These are phyloP conservation scores for Boleophthalmus pectinirostris DNA, from an alignment of 2,113 vertebrate genomes.

Conservation along the genomic window DNA sequence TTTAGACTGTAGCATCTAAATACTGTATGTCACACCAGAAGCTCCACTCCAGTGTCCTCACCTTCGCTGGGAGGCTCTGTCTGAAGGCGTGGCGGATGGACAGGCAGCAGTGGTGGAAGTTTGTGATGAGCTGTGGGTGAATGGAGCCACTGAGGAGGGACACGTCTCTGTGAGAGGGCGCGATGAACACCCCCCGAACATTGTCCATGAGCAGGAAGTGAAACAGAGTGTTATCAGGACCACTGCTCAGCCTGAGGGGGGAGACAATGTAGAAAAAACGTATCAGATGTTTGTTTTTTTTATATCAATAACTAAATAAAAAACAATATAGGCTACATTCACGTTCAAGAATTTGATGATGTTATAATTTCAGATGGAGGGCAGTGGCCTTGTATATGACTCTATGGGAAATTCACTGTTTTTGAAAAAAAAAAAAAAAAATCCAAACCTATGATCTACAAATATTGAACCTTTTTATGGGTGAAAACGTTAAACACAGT, in stretches of 20 bases:
- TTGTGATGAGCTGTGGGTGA: conserved; percentile 90
- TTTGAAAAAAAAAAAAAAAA: too few species aligned
- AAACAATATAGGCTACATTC: too few species aligned
- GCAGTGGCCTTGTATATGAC: too few species aligned
- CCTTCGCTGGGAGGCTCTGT: conserved; percentile 81
- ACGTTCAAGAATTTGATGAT: too few species aligned
- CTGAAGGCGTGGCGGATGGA: conserved; percentile 90
- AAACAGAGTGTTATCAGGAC: conserved; percentile 93
- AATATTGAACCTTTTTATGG: too few species aligned
- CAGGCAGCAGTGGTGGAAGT: conserved; percentile 96
- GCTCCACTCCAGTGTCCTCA: conserved; percentile 50
- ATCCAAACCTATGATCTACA: too few species aligned
- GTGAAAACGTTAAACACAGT: too few species aligned
- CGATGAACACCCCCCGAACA: conserved; percentile 92
- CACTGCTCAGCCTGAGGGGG: conserved; percentile 83
- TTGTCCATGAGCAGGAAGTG: conserved; percentile 93
- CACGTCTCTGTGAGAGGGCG: conserved; percentile 89
- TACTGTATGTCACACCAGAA: too few species aligned
- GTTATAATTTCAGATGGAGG: too few species aligned
- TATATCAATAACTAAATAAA: too few species aligned
- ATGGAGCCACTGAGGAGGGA: conserved; percentile 85
- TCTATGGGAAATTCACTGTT: too few species aligned
- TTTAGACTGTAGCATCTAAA: neutral
- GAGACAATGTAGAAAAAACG: neutral
- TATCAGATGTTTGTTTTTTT: too few species aligned